Evolutionary conservation across 2,113 vertebrate species (phyloP).

Genomic region (Nematolebias whitei): DNA sequence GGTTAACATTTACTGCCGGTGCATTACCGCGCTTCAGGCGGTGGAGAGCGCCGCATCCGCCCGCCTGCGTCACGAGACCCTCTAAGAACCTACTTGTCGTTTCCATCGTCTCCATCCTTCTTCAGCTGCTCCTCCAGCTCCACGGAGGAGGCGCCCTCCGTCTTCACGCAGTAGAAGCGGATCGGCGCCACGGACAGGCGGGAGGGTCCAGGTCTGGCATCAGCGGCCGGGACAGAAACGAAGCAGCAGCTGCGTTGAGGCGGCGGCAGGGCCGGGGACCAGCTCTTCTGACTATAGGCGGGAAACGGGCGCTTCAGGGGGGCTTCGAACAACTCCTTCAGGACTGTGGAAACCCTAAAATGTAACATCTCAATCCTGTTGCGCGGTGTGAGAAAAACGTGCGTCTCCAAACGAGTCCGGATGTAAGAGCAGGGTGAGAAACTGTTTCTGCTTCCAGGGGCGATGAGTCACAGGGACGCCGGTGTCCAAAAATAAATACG

Average conservation of each 20-base stretch:
- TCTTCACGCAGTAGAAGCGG: slow-evolving; percentile 73
- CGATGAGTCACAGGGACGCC: slow-evolving; percentile 33
- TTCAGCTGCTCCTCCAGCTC: slow-evolving; percentile 62
- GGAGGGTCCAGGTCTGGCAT: slow-evolving; percentile 17
- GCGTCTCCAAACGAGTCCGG: slow-evolving; percentile 15
- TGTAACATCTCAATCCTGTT: slow-evolving; percentile 82
- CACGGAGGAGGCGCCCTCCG: slow-evolving; percentile 59
- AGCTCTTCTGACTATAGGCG: slow-evolving; percentile 47
- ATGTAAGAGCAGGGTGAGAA: neutral
- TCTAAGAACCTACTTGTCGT: slow-evolving; percentile 75
- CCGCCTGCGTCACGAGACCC: slow-evolving; percentile 42
- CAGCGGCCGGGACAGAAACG: slow-evolving; percentile 41
- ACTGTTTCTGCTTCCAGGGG: accelerated
- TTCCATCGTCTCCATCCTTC: slow-evolving; percentile 64
- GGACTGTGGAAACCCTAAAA: slow-evolving; percentile 72
- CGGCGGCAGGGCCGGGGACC: slow-evolving; percentile 37
- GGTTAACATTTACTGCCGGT: neutral
- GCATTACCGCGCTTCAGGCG: neutral
- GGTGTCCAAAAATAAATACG: slow-evolving; percentile 36
- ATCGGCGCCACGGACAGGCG: slow-evolving; percentile 21
- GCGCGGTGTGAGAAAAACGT: slow-evolving; percentile 38
- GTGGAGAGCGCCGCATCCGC: slow-evolving; percentile 16
- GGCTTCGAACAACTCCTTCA: slow-evolving; percentile 78
- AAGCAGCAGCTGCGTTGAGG: slow-evolving; percentile 39
- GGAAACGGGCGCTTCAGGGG: slow-evolving; percentile 69